Evolutionary conservation across 2,888 invertebrate species (phyloP).

Genomic region (Drosophila demipolita): DNA sequence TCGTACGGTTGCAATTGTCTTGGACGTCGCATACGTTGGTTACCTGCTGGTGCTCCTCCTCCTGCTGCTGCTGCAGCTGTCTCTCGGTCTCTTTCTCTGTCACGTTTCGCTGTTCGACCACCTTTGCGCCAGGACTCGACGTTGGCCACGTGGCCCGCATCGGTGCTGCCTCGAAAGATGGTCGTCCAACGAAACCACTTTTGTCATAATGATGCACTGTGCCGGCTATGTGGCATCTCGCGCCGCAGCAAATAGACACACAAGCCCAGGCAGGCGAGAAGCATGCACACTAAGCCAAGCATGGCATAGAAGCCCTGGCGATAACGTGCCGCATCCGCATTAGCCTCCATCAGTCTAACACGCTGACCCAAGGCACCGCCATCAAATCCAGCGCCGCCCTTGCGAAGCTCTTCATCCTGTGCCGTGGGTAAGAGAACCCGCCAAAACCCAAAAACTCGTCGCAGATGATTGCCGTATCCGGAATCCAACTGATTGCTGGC

Average conservation of each 20-base stretch:
- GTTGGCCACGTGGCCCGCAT: slow-evolving; percentile 57
- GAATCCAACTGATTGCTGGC: slow-evolving; percentile 74
- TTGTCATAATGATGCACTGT: slow-evolving; percentile 82
- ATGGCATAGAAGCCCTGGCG: slow-evolving; percentile 85
- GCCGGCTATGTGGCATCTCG: slow-evolving; percentile 65
- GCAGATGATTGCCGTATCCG: slow-evolving; percentile 81
- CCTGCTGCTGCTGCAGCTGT: slow-evolving; percentile 19
- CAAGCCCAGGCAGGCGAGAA: slow-evolving; percentile 81
- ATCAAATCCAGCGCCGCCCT: slow-evolving; percentile 21
- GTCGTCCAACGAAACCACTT: slow-evolving; percentile 84
- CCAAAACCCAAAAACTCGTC: slow-evolving; percentile 84
- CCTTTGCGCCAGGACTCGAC: slow-evolving; percentile 77
- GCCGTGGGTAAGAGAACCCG: slow-evolving; percentile 80
- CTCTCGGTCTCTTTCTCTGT: slow-evolving; percentile 43
- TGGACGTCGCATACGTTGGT: slow-evolving; percentile 69
- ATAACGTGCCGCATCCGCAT: slow-evolving; percentile 83
- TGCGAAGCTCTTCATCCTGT: slow-evolving; percentile 46
- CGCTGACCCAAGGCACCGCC: slow-evolving; percentile 71
- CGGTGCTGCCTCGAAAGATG: slow-evolving; percentile 71
- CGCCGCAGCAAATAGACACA: slow-evolving; percentile 84
- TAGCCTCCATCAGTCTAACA: slow-evolving; percentile 77
- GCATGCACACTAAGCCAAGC: slow-evolving; percentile 81
- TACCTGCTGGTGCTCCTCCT: slow-evolving; percentile 20
- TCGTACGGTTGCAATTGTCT: slow-evolving; percentile 73
- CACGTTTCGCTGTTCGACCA: slow-evolving; percentile 65